Base-by-base conservation (phyloP, 2,888 invertebrate species). In the Junonia oenone region DNA sequence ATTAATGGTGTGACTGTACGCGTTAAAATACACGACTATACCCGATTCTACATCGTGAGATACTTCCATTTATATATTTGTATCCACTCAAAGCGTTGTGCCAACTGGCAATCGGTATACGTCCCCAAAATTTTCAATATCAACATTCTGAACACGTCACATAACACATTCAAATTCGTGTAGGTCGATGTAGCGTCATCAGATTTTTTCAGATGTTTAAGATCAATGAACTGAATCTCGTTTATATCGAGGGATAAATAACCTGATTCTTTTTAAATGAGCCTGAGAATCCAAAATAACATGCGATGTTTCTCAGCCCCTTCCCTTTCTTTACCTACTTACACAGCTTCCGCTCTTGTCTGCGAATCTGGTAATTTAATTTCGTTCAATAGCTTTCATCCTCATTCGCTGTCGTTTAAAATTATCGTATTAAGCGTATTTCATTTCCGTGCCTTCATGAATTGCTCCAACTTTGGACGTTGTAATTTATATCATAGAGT, bases 21-120 rank as follows among this genome's bases (percentile, higher is more conserved):
- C 27, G 45, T 47, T 26, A 58, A 47, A 55, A 47, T 13, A 55
- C 19, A 35, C 31, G 3, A 47, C 22, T 47, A 40, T 15, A 50
- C 26, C 31, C 27, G 26, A 17, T 46, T 17, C 6, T 49, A 31
- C 27, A 17, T 19, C 37, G 35, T 45, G 29, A 51, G 29, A 29
- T 35, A 40, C 14, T 13, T 53, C 15, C 53, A 53, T 22, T 48
- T 51, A 48, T 54, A 54, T 17, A 45, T 45, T 19, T 47, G 31
- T 37, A 47, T 33, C 17, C n/a, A 15, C 38, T 33, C 19, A 5
- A 51, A 51, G 51, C 37, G 48, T 53, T 33, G 62, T 64, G 69
- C 66, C 69, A 69, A 64, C 59, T 67, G 66, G 66, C 66, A 67
- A 57, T 57, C 59, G 55, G 46, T 59, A 53, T 37, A 56, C 53